phyloP scores from a whole-genome alignment of 2,888 invertebrate genomes.

The Tillus elongatus region DNA sequence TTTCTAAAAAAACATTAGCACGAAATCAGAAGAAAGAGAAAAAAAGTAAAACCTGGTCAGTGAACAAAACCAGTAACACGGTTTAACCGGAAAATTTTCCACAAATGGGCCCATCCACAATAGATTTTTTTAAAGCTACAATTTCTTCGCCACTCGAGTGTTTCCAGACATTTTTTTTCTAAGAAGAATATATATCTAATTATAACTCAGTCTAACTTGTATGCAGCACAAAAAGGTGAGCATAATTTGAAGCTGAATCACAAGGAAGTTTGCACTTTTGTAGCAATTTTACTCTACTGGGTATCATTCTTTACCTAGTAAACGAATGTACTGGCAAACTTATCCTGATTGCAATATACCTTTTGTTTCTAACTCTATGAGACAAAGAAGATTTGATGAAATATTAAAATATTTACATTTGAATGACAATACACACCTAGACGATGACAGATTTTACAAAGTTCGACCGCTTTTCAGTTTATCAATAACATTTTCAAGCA shows the following conservation, averaged over 20 bases:
- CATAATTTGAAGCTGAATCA: not conserved
- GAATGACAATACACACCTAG: not conserved
- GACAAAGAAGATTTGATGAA: not conserved
- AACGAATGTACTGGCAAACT: slow-evolving; percentile 2
- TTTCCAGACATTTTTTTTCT: not conserved
- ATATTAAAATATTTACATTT: not conserved
- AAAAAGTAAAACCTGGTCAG: no score
- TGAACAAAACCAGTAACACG: not conserved
- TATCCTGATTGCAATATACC: not conserved
- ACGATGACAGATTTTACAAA: not conserved
- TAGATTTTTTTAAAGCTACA: not conserved
- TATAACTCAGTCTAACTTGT: not conserved
- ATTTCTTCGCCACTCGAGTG: slow-evolving; percentile 1
- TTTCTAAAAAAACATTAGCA: not conserved
- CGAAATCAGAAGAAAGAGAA: not conserved
- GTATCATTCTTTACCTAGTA: not conserved
- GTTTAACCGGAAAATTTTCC: not conserved
- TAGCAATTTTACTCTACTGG: not conserved
- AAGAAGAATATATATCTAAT: not conserved
- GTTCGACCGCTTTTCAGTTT: not conserved
- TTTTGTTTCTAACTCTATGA: not conserved
- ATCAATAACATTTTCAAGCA: slow-evolving; percentile 1
- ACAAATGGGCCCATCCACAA: not conserved
- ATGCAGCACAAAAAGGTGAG: not conserved
- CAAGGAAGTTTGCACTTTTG: not conserved